Percentiles rank a stretch among this genome's conserved stretches.
Conservation (phyloP, 2,113 vertebrate genomes). For the Haliaeetus leucogaster region DNA sequence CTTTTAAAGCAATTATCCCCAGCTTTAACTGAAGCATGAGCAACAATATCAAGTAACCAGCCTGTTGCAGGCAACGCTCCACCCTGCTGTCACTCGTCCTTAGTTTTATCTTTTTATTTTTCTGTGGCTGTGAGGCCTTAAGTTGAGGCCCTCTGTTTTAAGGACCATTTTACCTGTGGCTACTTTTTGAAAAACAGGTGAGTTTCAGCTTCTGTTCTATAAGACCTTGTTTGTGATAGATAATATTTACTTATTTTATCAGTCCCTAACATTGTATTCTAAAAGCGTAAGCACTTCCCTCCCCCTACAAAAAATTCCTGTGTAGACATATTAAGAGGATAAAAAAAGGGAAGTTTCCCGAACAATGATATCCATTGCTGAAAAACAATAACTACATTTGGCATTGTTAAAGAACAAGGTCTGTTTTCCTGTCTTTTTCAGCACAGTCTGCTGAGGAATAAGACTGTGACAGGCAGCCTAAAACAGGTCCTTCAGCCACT, state of each 20-base stretch:
- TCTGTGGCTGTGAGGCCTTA: not conserved
- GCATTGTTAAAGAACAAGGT: not conserved
- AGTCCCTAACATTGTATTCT: not conserved
- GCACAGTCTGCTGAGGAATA: not conserved
- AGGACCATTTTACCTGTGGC: not conserved
- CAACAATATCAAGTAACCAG: not conserved
- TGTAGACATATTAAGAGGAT: not conserved
- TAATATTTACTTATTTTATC: not conserved
- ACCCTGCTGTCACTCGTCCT: not conserved
- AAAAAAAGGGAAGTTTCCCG: not conserved
- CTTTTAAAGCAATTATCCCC: not conserved
- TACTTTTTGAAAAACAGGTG: not conserved
- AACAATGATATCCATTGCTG: not conserved
- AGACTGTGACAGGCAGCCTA: not conserved
- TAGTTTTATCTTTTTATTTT: not conserved
- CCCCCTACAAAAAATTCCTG: not conserved
- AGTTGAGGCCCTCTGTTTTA: not conserved
- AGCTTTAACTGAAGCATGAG: not conserved
- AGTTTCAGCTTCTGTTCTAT: not conserved
- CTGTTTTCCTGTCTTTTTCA: not conserved
- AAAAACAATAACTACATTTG: not conserved
- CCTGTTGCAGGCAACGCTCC: not conserved
- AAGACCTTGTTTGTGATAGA: not conserved
- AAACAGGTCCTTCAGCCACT: not conserved
- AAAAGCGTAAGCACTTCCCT: not conserved